Percentiles rank a stretch among this genome's conserved stretches.
These are phyloP conservation scores for Drosophila anomelani DNA, from an alignment of 2,888 invertebrate species.

Conservation along the genomic window DNA sequence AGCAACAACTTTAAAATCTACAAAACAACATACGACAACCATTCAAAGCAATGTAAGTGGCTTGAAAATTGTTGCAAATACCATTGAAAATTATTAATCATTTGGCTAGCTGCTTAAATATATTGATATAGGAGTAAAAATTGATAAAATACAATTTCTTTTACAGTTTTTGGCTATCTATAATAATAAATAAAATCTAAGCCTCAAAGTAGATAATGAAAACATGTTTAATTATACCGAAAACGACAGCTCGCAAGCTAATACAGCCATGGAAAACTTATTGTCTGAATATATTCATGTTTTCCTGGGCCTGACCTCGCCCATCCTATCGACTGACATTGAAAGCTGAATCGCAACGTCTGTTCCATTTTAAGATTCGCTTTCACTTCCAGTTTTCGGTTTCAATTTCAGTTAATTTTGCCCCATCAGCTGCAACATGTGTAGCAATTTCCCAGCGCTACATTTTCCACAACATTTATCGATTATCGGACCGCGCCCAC, in stretches of 20 bases:
- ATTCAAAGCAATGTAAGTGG: constrained; percentile 65
- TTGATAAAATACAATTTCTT: background rate
- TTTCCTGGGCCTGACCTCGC: constrained; percentile 30
- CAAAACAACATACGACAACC: constrained; percentile 33
- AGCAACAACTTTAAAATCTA: constrained; percentile 17
- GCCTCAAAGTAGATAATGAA: background rate
- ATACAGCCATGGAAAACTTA: background rate
- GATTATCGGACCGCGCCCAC: constrained; percentile 58
- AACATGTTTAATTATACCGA: background rate
- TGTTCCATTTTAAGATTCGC: constrained; percentile 25
- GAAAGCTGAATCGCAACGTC: constrained; percentile 24
- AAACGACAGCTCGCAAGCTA: background rate
- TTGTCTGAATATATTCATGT: constrained; percentile 1
- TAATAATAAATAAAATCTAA: background rate
- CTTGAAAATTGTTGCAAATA: background rate
- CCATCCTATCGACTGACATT: constrained; percentile 32
- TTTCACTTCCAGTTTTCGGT: constrained; percentile 32
- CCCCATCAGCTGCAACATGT: constrained; percentile 59
- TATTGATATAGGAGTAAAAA: background rate
- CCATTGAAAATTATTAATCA: background rate
- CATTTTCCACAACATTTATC: constrained; percentile 69
- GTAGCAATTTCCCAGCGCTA: constrained; percentile 61
- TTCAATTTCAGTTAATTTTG: constrained; percentile 48
- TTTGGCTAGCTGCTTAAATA: background rate
- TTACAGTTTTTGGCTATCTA: background rate